Conservation (phyloP, 2,888 invertebrate genomes). For the Aporophyla nigra region DNA sequence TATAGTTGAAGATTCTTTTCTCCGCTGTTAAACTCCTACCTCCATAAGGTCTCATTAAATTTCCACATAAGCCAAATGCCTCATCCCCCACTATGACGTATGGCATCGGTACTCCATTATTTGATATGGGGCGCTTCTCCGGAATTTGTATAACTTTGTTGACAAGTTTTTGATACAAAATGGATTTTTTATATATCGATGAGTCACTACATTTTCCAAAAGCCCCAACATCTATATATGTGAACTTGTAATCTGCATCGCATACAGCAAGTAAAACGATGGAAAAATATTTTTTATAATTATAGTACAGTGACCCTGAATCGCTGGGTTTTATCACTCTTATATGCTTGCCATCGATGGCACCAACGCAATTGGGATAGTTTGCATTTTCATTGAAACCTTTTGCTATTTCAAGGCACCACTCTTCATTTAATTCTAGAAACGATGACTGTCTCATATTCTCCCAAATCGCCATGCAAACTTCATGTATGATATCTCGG, state of each 20-base stretch:
- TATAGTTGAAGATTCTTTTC: neutral
- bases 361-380: conserved; percentile 56
- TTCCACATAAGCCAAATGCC: conserved; percentile 43
- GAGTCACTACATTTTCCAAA: too few species aligned
- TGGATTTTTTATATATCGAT: neutral
- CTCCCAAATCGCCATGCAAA: conserved; percentile 66
- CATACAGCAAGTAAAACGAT: too few species aligned
- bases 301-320: too few species aligned
- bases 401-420: conserved; percentile 65
- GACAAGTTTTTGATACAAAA: conserved; percentile 3
- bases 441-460: conserved; percentile 54
- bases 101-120: conserved; percentile 46
- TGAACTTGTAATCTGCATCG: conserved; percentile 61
- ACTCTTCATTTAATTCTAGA: conserved; percentile 65
- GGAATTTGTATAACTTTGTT: conserved; percentile 39
- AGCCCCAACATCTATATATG: conserved; percentile 54
- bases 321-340: conserved; percentile 2
- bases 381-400: conserved; percentile 54
- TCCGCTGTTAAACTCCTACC: conserved; percentile 40
- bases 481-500: conserved; percentile 60
- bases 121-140: conserved; percentile 48
- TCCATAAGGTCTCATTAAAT: conserved; percentile 36
- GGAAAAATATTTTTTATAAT: too few species aligned
- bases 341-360: conserved; percentile 59
- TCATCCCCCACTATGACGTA: conserved; percentile 19